A percentile compares a stretch with the other conserved stretches of the same genome.
Conservation (phyloP, 2,113 vertebrate species). For the Melospiza melodia region DNA sequence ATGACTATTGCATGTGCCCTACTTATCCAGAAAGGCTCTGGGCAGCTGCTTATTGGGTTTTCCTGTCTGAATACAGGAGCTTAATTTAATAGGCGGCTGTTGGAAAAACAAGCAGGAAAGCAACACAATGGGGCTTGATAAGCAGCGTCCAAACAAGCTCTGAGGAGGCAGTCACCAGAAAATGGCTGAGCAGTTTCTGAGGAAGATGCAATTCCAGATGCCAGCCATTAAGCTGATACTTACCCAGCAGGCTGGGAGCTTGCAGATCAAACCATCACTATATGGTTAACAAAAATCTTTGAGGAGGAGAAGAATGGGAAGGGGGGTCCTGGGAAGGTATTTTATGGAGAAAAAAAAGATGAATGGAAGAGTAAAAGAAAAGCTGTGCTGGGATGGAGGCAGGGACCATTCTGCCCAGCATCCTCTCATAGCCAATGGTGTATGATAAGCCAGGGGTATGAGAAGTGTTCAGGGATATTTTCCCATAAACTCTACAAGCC, state of each 20-base stretch:
- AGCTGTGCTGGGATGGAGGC: rapidly evolving
- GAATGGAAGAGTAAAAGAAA: background rate
- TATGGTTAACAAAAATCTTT: rapidly evolving
- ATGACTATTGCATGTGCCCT: constrained; percentile 16
- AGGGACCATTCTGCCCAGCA: background rate
- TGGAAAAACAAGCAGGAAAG: constrained; percentile 59
- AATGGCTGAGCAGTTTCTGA: background rate
- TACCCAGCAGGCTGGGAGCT: background rate
- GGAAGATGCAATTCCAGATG: constrained; percentile 24
- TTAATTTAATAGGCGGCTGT: constrained; percentile 61
- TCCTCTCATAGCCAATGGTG: background rate
- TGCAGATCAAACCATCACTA: background rate
- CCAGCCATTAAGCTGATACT: background rate
- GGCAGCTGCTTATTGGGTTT: constrained; percentile 37
- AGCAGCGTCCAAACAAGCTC: constrained; percentile 53
- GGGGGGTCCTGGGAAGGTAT: background rate
- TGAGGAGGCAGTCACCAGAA: constrained; percentile 25
- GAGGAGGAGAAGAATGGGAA: background rate
- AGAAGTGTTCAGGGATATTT: background rate
- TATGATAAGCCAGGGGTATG: background rate
- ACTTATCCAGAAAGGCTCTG: constrained; percentile 1
- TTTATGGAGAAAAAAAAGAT: background rate
- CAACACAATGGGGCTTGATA: constrained; percentile 49
- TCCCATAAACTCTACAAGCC: background rate
- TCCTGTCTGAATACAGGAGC: constrained; percentile 14